phyloP scores from a whole-genome alignment of 2,888 invertebrate genomes.

The Luperina nickerlii region DNA sequence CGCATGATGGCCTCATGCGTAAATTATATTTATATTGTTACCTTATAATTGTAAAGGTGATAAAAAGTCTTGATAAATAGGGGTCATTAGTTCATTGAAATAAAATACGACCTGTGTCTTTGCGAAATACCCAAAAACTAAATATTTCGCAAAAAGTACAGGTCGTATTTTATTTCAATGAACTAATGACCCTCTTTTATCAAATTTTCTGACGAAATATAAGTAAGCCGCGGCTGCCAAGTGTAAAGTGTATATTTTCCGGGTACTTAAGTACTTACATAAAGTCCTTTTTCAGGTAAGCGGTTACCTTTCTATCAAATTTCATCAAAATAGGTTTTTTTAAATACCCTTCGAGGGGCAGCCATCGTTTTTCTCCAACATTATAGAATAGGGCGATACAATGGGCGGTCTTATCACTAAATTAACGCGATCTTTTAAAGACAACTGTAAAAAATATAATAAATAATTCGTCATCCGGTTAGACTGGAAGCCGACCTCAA shows the following conservation, averaged over 20 bases:
- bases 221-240: background rate
- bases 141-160: background rate
- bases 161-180: slow-evolving; percentile 7
- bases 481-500: background rate
- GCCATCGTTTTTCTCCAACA: background rate
- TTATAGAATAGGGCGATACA: background rate
- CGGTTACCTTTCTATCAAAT: slow-evolving; percentile 1
- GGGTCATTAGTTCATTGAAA: slow-evolving; percentile 20
- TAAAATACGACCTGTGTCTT: background rate
- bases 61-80: slow-evolving; percentile 37
- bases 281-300: background rate
- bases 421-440: too few relatives aligned
- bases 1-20: slow-evolving; percentile 2
- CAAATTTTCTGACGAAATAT: slow-evolving; percentile 5
- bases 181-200: slow-evolving; percentile 32
- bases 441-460: too few relatives aligned
- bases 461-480: background rate
- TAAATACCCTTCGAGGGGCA: background rate
- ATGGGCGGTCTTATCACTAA: too few relatives aligned
- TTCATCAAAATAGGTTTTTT: background rate
- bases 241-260: slow-evolving; percentile 14
- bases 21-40: slow-evolving; percentile 18
- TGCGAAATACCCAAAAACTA: too few relatives aligned
- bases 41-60: slow-evolving; percentile 12
- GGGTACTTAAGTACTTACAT: background rate